These are phyloP conservation scores for Myotis findleyi DNA, from an alignment of 2,797 vertebrate species.

Conservation along the genomic window DNA sequence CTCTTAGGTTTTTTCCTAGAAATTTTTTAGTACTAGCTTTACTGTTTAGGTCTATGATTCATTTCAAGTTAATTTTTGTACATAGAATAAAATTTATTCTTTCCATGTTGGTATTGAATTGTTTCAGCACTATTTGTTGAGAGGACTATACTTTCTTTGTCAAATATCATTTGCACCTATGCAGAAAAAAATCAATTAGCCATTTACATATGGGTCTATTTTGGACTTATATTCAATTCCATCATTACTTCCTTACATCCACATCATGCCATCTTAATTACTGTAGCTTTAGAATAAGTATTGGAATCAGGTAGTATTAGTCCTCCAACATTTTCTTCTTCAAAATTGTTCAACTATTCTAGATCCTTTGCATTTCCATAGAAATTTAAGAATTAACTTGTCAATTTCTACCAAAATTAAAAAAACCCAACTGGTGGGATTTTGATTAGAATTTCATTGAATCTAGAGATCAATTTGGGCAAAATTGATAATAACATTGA, in stretches of 20 bases:
- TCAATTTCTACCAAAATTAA: background rate
- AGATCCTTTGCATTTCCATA: background rate
- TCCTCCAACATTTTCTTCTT: background rate
- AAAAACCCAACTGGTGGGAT: background rate
- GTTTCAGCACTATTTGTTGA: background rate
- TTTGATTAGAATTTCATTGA: background rate
- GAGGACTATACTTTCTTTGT: background rate
- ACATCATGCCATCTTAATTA: background rate
- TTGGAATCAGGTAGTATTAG: background rate
- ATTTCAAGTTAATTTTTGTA: constrained; percentile 40
- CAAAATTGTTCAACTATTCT: background rate
- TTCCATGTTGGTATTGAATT: background rate
- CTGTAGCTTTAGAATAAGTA: background rate
- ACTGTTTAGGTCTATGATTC: background rate
- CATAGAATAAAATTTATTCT: background rate
- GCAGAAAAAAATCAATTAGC: background rate
- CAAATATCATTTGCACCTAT: background rate
- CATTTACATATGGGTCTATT: background rate
- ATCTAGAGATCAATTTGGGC: background rate
- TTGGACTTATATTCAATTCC: background rate
- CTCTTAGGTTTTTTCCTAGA: background rate
- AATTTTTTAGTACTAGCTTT: background rate
- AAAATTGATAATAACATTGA: background rate
- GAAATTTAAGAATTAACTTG: background rate
- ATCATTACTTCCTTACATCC: background rate